A percentile compares a stretch with the other conserved stretches of the same genome.
These are phyloP conservation scores for Byasa hedistus DNA, from an alignment of 2,888 invertebrate species.

Conservation along the genomic window DNA sequence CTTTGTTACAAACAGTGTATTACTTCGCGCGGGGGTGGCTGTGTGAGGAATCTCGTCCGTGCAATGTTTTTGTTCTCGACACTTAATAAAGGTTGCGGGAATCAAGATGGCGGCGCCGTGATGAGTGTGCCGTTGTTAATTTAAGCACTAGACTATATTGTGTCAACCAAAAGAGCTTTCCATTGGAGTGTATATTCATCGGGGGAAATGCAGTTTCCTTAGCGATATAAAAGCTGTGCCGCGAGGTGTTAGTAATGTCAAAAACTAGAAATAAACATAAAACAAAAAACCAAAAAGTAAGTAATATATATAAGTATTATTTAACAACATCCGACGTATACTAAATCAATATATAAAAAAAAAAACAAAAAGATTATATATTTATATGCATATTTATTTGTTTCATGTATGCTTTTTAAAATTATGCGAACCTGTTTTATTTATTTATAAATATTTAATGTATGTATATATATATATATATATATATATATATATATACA, in stretches of 20 bases:
- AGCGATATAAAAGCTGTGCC: constrained; percentile 45
- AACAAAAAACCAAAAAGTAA: neutral
- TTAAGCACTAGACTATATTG: constrained; percentile 57
- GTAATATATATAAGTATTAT: no score
- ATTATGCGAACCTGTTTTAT: no score
- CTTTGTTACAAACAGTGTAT: constrained; percentile 20
- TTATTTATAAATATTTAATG: no score
- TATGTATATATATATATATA: no score
- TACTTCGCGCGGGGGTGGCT: constrained; percentile 10
- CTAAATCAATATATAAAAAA: no score
- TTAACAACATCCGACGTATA: no score
- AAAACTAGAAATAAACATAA: neutral
- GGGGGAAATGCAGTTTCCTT: constrained; percentile 63
- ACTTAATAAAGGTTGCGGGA: constrained; percentile 29
- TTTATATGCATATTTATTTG: no score
- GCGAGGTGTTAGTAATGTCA: constrained; percentile 27
- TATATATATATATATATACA: no score
- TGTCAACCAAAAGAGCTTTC: constrained; percentile 60
- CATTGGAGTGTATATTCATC: constrained; percentile 59
- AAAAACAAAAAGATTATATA: no score
- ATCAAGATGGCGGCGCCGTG: constrained; percentile 38
- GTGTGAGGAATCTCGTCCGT: constrained; percentile 8
- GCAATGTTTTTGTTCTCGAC: constrained; percentile 24
- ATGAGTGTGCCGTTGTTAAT: constrained; percentile 51
- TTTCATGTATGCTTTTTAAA: no score